Conservation (phyloP, 2,113 vertebrate species). For the Equus quagga region DNA sequence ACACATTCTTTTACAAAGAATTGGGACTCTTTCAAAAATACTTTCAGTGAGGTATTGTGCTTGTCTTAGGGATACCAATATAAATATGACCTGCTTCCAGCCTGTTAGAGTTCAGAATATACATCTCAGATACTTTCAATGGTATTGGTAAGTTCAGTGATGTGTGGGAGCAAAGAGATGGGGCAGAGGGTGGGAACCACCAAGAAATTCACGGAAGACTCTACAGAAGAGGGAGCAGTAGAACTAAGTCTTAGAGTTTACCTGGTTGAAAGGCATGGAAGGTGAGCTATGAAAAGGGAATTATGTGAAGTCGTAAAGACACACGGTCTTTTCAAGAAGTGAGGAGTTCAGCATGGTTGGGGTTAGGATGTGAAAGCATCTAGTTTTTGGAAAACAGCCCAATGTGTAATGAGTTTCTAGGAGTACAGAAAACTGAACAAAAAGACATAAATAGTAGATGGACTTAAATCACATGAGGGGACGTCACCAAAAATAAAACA, state of each 20-base stretch:
- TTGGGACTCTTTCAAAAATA: not conserved
- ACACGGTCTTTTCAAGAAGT: not conserved
- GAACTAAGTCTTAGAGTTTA: not conserved
- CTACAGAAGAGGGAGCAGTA: not conserved
- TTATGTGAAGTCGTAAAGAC: not conserved
- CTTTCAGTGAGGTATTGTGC: not conserved
- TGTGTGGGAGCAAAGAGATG: not conserved
- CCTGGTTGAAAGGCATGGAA: not conserved
- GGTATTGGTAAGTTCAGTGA: not conserved
- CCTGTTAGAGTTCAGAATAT: not conserved
- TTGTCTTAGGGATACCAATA: not conserved
- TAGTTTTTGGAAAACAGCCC: not conserved
- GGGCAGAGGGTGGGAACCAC: not conserved
- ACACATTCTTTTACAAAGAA: conserved; percentile 11
- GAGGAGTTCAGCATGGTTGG: not conserved
- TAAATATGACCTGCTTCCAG: not conserved
- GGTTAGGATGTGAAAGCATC: not conserved
- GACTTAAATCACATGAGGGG: not conserved
- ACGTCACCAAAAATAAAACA: not conserved
- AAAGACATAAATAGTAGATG: not conserved
- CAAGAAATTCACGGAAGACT: not conserved
- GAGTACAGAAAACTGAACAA: not conserved
- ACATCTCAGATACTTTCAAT: not conserved
- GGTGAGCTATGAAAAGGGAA: not conserved
- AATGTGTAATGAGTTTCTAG: not conserved